Evolutionary conservation across 2,888 invertebrate genomes (phyloP).

Genomic region (Dynastes maya): DNA sequence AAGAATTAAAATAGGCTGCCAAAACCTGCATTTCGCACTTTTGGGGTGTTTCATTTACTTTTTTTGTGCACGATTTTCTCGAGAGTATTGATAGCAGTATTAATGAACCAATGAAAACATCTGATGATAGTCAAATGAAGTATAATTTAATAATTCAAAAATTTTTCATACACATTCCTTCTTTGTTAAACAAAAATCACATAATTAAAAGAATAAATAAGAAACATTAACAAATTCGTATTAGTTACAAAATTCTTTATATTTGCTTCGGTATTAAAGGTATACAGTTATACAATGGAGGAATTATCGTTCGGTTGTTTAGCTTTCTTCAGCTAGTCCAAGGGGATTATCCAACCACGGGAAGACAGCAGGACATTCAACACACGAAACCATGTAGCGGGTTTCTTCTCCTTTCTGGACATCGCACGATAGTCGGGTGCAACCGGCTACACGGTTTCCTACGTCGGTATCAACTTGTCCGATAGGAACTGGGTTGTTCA

Average conservation of each 20-base stretch:
- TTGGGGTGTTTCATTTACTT: too few relatives aligned
- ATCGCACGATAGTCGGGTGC: constrained; percentile 59
- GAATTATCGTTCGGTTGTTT: neutral
- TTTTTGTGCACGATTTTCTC: too few relatives aligned
- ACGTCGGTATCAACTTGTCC: constrained; percentile 55
- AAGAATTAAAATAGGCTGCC: too few relatives aligned
- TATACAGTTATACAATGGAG: constrained; percentile 1
- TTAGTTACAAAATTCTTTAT: neutral
- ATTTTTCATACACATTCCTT: too few relatives aligned
- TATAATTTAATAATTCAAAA: too few relatives aligned
- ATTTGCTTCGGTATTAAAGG: neutral
- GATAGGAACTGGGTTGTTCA: constrained; percentile 66
- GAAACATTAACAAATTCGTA: too few relatives aligned
- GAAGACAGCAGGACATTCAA: constrained; percentile 68
- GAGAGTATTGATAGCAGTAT: too few relatives aligned
- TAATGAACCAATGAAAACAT: too few relatives aligned
- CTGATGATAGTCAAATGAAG: too few relatives aligned
- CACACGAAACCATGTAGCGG: constrained; percentile 68
- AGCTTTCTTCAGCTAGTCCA: constrained; percentile 57
- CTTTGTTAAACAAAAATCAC: too few relatives aligned
- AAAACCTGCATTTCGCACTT: too few relatives aligned
- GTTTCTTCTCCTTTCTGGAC: constrained; percentile 57
- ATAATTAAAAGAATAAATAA: too few relatives aligned
- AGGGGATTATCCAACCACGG: constrained; percentile 71
- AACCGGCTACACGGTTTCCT: constrained; percentile 53